phyloP scores from a whole-genome alignment of 1,140 invertebrate genomes.

The Lepidostoma basale region DNA sequence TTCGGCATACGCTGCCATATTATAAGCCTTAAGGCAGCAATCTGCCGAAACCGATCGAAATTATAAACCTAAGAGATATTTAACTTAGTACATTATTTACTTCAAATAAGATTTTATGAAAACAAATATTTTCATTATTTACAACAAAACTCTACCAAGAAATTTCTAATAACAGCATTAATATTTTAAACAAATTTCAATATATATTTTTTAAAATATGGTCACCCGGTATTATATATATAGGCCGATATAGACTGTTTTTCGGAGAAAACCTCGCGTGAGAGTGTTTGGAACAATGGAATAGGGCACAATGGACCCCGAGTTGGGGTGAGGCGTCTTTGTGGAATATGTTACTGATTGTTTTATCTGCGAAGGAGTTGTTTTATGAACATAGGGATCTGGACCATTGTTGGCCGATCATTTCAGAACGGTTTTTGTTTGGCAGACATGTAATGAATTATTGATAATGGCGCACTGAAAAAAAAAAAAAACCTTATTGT shows the following conservation, averaged over 20 bases:
- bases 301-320: not conserved
- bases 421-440: not conserved
- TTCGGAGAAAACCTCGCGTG: slow-evolving; percentile 6
- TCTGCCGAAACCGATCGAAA: no score
- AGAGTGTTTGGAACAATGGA: not conserved
- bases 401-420: slow-evolving; percentile 7
- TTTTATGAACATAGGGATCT: not conserved
- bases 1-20: no score
- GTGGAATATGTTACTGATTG: slow-evolving; percentile 9
- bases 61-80: no score
- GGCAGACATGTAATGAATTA: slow-evolving; percentile 11
- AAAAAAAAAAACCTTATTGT: not conserved
- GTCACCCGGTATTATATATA: no score
- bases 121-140: no score
- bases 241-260: not conserved
- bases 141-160: no score
- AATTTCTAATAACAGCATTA: no score
- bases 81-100: no score
- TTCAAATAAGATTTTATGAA: no score
- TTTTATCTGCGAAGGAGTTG: slow-evolving; percentile 24
- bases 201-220: no score
- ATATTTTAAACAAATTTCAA: no score
- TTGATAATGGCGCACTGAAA: not conserved
- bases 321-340: not conserved
- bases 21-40: no score